Base-by-base conservation (phyloP, 2,888 invertebrate genomes). In the Adelphocoris suturalis region DNA sequence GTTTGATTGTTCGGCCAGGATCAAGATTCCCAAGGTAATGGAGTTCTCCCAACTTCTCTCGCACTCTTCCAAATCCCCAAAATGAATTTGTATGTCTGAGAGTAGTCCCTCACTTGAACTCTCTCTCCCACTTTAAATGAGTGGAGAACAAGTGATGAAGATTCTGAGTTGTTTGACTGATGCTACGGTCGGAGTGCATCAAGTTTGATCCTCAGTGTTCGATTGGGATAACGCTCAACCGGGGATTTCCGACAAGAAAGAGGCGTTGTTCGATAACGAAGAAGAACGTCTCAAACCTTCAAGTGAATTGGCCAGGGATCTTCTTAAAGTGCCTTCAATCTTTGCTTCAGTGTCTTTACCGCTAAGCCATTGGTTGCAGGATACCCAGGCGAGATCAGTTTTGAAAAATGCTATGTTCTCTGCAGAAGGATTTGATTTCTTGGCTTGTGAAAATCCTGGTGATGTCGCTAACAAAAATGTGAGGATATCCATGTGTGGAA, bases 211-310 rank as follows among this genome's bases (percentile, higher is more conserved):
- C 3, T 37, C 3, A 37, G 37, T 37, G 37, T 37, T 37, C 37
- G 37, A 37, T 37, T 37, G 37, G 7, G 37, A 2, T 37, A 37
- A 37, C 37, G 82, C 14, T n/a, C 7, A 37, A 37, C 7, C 37
- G 84, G 84, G 4, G 84, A 84, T n/a, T 84, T 13, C 1, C 84
- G 52, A 55, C 48, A 37, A 48, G 84, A n/a, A 11, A 84, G 84
- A 37, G 82, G 84, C 23, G 84, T 84, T 4, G 84, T 52, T 11
- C 84, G 84, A n/a, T 84, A 23, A 2, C 52, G 52, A 19, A 84
- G 14, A 13, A 84, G 52, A 0, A 84, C n/a, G n/a, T n/a, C 23
- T 13, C 48, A 52, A 19, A 84, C n/a, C 19, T 84, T 84, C 19
- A 47, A n/a, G 11, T 48, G 52, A 84, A 84, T 3, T 19, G 47